Conservation (phyloP, 64 coral and sea anemone species). For the Orbicella faveolata region DNA sequence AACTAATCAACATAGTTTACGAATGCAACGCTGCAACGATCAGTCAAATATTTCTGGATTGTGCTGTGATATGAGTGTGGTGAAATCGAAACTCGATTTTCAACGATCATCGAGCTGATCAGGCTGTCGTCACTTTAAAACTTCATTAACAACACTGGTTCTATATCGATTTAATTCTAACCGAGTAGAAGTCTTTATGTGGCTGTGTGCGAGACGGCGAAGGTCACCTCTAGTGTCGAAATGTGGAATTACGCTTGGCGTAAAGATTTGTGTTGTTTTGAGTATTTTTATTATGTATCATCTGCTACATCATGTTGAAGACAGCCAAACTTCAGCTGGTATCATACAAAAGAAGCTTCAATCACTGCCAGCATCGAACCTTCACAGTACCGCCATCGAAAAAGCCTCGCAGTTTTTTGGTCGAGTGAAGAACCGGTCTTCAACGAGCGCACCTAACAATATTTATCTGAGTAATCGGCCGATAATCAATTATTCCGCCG, state of each 20-base stretch:
- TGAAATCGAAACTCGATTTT: background rate
- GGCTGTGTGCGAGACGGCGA: background rate
- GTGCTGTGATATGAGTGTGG: background rate
- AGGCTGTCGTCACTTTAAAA: background rate
- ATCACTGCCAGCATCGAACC: background rate
- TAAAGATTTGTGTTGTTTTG: conserved; percentile 11
- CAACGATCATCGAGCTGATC: too few relatives aligned
- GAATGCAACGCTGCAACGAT: too few relatives aligned
- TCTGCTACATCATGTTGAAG: background rate
- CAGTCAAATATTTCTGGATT: too few relatives aligned
- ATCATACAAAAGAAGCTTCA: background rate
- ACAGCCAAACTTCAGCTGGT: background rate
- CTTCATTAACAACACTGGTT: background rate
- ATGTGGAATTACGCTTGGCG: background rate
- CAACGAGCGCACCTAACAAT: background rate
- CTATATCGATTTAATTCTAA: background rate
- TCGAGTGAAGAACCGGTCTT: background rate
- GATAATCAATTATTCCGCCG: background rate
- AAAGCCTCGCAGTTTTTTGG: background rate
- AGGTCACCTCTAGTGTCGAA: background rate
- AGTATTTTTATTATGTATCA: conserved; percentile 36
- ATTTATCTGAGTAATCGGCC: background rate
- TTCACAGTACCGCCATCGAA: background rate
- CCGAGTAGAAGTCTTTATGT: background rate
- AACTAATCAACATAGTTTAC: too few relatives aligned